Percentiles rank a stretch among this genome's conserved stretches.
Conservation (phyloP, 2,888 invertebrate species). For the Eremobia ochroleuca region DNA sequence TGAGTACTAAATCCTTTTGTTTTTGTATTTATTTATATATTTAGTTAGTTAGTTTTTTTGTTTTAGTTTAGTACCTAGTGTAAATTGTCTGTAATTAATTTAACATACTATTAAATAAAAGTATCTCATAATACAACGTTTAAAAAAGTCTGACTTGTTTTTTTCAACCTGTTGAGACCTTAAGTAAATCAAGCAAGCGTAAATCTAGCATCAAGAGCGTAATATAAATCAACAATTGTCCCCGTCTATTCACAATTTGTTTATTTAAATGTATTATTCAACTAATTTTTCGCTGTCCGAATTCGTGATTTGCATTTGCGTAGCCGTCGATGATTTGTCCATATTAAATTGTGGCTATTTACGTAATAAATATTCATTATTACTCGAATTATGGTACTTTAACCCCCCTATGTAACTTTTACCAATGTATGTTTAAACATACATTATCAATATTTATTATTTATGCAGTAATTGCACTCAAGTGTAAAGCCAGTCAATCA, state of each 20-base stretch:
- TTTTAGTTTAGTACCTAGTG: too few relatives aligned
- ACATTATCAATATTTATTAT: neutral
- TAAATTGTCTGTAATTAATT: too few relatives aligned
- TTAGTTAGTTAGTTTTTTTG: too few relatives aligned
- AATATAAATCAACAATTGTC: neutral
- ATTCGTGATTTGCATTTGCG: conserved; percentile 6
- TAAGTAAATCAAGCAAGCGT: too few relatives aligned
- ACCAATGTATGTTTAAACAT: too few relatives aligned
- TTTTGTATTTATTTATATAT: too few relatives aligned
- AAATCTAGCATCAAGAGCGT: too few relatives aligned
- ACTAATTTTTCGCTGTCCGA: neutral
- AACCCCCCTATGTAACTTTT: neutral
- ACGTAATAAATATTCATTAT: neutral
- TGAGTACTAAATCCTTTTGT: too few relatives aligned
- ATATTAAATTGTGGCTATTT: neutral
- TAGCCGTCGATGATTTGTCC: neutral
- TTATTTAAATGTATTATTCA: neutral
- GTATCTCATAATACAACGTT: neutral
- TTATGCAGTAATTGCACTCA: neutral
- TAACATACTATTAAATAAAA: too few relatives aligned
- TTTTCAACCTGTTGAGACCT: neutral
- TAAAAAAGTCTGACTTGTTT: neutral
- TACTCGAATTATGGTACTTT: neutral
- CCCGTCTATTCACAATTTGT: neutral
- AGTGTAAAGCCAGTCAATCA: neutral